These are phyloP conservation scores for Gambelia wislizenii DNA, from an alignment of 2,797 vertebrate species.

Conservation along the genomic window DNA sequence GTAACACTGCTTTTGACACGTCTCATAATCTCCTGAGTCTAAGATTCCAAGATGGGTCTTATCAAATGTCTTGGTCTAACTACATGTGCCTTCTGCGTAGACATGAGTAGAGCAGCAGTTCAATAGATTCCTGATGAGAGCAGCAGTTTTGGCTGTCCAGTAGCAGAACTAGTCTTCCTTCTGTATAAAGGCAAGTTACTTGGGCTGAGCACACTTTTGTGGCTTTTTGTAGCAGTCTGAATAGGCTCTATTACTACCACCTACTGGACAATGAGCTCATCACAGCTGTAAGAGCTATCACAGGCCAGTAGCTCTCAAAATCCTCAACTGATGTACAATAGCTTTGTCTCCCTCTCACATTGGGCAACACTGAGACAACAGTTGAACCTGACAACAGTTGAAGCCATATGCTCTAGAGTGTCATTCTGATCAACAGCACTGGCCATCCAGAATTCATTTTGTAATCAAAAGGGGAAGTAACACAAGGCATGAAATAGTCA, in stretches of 20 bases:
- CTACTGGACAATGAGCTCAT: background rate
- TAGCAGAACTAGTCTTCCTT: background rate
- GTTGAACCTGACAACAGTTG: background rate
- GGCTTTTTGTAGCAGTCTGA: background rate
- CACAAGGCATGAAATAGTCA: background rate
- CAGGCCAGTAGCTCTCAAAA: background rate
- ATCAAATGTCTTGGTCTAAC: background rate
- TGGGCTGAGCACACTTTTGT: too few relatives aligned
- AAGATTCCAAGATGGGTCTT: background rate
- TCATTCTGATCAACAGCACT: background rate
- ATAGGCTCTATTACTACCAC: slow-evolving; percentile 1
- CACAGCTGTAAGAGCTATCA: background rate
- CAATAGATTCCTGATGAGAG: background rate
- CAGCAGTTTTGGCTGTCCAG: background rate
- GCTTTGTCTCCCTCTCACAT: background rate
- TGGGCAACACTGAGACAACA: background rate
- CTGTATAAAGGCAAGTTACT: background rate
- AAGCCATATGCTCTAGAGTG: background rate
- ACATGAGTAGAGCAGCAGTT: background rate
- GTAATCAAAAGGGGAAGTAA: background rate
- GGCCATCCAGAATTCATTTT: background rate
- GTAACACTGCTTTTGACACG: too few relatives aligned
- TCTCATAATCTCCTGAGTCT: too few relatives aligned
- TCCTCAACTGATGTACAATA: background rate
- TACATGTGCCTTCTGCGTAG: background rate